These are phyloP conservation scores for Sinocyclocheilus anophthalmus DNA, from an alignment of 2,113 vertebrate species.

Conservation along the genomic window DNA sequence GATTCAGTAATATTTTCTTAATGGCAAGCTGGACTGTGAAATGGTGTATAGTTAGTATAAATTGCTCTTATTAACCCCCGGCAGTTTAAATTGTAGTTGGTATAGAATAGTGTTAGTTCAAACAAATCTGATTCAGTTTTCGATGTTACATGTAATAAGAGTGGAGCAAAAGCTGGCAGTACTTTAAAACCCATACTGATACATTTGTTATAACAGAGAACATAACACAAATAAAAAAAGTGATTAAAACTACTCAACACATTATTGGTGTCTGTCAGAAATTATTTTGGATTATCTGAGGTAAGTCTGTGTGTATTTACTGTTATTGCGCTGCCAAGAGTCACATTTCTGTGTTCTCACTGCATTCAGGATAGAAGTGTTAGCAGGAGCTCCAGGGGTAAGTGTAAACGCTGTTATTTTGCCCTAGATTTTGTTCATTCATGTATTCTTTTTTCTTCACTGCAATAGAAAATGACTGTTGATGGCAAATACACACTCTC, in stretches of 20 bases:
- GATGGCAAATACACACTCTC: conserved; percentile 32
- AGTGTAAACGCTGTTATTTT: conserved; percentile 22
- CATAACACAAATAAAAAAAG: not conserved
- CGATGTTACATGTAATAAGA: not conserved
- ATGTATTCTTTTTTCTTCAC: conserved; percentile 63
- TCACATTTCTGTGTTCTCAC: conserved; percentile 29
- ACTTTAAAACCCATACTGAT: not conserved
- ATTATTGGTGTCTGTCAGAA: not conserved
- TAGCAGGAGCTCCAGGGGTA: conserved; percentile 37
- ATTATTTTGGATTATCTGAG: not conserved
- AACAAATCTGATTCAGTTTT: not conserved
- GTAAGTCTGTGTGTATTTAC: not conserved
- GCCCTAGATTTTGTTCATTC: conserved; percentile 71
- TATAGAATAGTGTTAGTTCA: not conserved
- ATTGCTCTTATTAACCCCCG: not conserved
- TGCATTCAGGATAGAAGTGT: not conserved
- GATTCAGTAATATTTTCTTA: not conserved
- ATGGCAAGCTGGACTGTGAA: not conserved
- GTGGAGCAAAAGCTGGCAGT: not conserved
- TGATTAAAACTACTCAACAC: not conserved
- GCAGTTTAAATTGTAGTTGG: not conserved
- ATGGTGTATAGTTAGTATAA: not conserved
- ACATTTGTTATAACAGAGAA: conserved; percentile 1
- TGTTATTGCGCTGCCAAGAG: not conserved
- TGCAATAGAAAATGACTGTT: conserved; percentile 70